Evolutionary conservation across 2,888 invertebrate species (phyloP).

Genomic region (Rotaria macrura): DNA sequence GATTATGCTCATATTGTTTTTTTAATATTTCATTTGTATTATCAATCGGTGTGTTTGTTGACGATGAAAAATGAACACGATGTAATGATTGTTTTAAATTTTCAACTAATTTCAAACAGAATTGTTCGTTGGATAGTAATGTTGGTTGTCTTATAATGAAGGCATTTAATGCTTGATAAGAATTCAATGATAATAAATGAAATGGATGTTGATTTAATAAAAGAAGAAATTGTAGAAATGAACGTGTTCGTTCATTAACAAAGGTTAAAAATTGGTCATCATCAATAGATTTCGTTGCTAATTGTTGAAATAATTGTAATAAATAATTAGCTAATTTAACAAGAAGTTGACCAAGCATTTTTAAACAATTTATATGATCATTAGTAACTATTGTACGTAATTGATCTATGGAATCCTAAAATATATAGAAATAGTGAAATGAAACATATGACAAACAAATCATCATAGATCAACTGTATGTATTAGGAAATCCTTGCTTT

Average conservation of each 20-base stretch:
- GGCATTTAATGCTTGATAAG: conserved; percentile 16
- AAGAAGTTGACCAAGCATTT: conserved; percentile 9
- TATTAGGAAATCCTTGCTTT: no score
- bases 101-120: conserved; percentile 19
- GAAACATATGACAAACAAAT: no score
- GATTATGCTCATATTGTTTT: neutral
- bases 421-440: neutral
- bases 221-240: conserved; percentile 20
- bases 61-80: neutral
- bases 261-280: neutral
- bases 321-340: neutral
- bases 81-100: conserved; percentile 12
- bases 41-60: neutral
- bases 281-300: neutral
- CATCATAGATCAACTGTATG: no score
- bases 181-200: conserved; percentile 17
- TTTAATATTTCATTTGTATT: neutral
- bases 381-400: conserved; percentile 10
- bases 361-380: neutral
- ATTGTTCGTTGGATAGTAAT: conserved; percentile 4
- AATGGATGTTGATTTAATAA: conserved; percentile 8
- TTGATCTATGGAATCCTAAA: neutral
- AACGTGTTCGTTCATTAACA: neutral
- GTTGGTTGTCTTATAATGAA: neutral
- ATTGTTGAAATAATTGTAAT: conserved; percentile 9